Evolutionary conservation across 2,113 vertebrate species (phyloP).

Genomic region (Bujurquina vittata): DNA sequence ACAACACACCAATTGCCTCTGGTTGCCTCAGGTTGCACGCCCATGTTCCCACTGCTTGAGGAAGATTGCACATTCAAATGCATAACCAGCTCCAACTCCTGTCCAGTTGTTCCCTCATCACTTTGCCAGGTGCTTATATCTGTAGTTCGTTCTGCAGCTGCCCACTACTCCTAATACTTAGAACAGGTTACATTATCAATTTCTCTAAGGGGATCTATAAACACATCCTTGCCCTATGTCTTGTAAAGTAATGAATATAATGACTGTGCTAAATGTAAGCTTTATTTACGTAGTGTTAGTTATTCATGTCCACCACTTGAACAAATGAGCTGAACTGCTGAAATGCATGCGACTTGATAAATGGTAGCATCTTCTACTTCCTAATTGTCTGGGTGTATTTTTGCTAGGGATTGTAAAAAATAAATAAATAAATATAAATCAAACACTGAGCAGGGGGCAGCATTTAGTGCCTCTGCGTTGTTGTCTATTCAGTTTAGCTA

Average conservation of each 20-base stretch:
- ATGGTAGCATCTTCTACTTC: neutral
- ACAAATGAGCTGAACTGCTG: neutral
- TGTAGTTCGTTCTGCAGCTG: neutral
- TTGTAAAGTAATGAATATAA: neutral
- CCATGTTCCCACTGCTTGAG: neutral
- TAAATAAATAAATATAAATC: neutral
- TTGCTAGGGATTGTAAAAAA: neutral
- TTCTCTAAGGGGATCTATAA: neutral
- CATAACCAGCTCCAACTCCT: neutral
- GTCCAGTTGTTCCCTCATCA: neutral
- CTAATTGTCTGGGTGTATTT: neutral
- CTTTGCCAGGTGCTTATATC: neutral
- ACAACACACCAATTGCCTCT: no score
- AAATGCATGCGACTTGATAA: neutral
- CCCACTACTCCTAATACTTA: neutral
- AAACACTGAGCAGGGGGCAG: neutral
- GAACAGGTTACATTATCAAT: neutral
- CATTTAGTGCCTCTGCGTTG: no score
- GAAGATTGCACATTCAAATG: neutral
- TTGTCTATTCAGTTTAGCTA: no score
- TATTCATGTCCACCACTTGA: neutral
- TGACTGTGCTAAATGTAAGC: neutral
- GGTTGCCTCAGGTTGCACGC: neutral
- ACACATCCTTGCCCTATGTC: neutral
- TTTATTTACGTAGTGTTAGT: neutral